Percentiles rank a stretch among this genome's conserved stretches.
Evolutionary conservation across 2,797 vertebrate species (phyloP).

Genomic region (Podarcis lilfordi): DNA sequence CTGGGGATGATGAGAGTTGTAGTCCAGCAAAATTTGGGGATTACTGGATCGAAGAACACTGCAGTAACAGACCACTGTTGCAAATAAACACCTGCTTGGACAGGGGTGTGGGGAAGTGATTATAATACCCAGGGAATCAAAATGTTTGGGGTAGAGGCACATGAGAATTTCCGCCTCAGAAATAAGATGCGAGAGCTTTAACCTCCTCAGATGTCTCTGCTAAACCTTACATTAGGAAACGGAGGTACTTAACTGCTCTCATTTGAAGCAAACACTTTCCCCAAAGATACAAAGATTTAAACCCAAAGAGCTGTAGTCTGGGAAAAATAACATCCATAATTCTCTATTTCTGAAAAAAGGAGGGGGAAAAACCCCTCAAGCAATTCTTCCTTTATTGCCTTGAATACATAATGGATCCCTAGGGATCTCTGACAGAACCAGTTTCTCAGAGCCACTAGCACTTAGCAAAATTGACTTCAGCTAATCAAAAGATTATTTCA

Average conservation of each 20-base stretch:
- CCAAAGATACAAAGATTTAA: conserved; percentile 19
- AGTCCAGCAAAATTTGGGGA: no score
- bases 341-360: conserved; percentile 50
- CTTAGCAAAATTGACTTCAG: conserved; percentile 74
- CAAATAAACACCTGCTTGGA: background rate
- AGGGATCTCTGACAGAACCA: conserved; percentile 61
- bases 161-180: conserved; percentile 12
- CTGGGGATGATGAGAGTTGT: no score
- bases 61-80: background rate
- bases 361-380: conserved; percentile 24
- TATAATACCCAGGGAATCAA: background rate
- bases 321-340: conserved; percentile 56
- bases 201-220: conserved; percentile 20
- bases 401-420: conserved; percentile 66
- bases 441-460: conserved; percentile 68
- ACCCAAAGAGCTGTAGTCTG: conserved; percentile 38
- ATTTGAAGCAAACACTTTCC: conserved; percentile 27
- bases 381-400: conserved; percentile 60
- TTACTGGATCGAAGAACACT: background rate
- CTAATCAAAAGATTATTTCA: conserved; percentile 66
- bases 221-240: background rate
- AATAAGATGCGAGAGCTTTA: conserved; percentile 27
- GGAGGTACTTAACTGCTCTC: conserved; percentile 1
- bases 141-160: background rate
- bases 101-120: background rate